phyloP scores from a whole-genome alignment of 2,888 invertebrate genomes.

The Epistrophe eligans region DNA sequence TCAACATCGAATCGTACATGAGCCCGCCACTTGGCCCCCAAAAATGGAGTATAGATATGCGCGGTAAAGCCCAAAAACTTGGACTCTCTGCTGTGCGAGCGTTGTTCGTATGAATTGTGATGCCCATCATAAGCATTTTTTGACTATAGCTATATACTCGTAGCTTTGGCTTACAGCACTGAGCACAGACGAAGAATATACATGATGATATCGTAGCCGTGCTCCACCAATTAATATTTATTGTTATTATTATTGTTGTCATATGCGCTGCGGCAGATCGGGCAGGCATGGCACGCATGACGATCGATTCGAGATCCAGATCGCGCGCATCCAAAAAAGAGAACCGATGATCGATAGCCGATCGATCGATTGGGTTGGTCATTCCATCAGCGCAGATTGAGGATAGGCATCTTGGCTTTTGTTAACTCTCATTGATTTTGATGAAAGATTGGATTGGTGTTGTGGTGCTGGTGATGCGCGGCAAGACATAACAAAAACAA shows the following conservation, averaged over 20 bases:
- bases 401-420: slow-evolving; percentile 63
- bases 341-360: slow-evolving; percentile 69
- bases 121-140: slow-evolving; percentile 13
- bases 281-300: slow-evolving; percentile 75
- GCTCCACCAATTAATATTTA: slow-evolving; percentile 75
- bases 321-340: slow-evolving; percentile 57
- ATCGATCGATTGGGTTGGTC: slow-evolving; percentile 30
- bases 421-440: slow-evolving; percentile 55
- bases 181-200: background rate
- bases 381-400: background rate
- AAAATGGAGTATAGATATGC: slow-evolving; percentile 56
- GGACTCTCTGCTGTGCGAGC: slow-evolving; percentile 39
- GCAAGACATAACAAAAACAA: slow-evolving; percentile 29
- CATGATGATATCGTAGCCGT: background rate
- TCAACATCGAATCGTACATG: slow-evolving; percentile 72
- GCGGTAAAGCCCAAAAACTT: slow-evolving; percentile 57
- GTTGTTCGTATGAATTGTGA: background rate
- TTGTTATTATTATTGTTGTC: slow-evolving; percentile 76
- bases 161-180: slow-evolving; percentile 15
- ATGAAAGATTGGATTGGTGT: slow-evolving; percentile 55
- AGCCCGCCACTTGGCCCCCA: slow-evolving; percentile 69
- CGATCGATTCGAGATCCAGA: slow-evolving; percentile 75
- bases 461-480: slow-evolving; percentile 31
- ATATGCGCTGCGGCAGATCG: slow-evolving; percentile 70
- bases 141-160: background rate